Percentiles rank a stretch among this genome's conserved stretches.
Conservation (phyloP, 2,113 vertebrate genomes). For the Prolemur simus region DNA sequence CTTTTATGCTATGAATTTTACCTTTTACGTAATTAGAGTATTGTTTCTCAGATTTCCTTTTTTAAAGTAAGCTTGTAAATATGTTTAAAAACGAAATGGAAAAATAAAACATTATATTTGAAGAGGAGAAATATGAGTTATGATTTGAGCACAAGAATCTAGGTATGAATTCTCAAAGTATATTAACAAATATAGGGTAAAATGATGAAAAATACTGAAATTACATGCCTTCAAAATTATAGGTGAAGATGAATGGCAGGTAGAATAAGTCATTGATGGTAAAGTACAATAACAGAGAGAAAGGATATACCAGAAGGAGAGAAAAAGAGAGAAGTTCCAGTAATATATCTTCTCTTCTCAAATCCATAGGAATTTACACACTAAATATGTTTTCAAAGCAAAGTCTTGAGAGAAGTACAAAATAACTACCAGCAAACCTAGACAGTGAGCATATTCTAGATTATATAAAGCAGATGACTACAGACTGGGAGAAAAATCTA, state of each 20-base stretch:
- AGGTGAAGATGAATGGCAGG: background rate
- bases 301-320: background rate
- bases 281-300: background rate
- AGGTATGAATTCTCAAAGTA: background rate
- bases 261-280: background rate
- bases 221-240: background rate
- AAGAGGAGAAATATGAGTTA: background rate
- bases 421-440: background rate
- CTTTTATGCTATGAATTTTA: background rate
- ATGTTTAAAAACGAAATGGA: background rate
- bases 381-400: background rate
- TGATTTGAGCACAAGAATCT: background rate
- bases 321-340: background rate
- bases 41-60: background rate
- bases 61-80: background rate
- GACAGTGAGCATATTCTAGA: background rate
- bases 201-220: background rate
- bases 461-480: background rate
- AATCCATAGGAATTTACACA: background rate
- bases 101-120: background rate
- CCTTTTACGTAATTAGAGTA: background rate
- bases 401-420: background rate
- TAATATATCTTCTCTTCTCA: background rate
- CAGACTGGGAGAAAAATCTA: background rate
- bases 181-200: background rate